Evolutionary conservation across 2,113 vertebrate genomes (phyloP), one percentile per base, ranked within the genome.

Genomic region (Galbula dea): DNA sequence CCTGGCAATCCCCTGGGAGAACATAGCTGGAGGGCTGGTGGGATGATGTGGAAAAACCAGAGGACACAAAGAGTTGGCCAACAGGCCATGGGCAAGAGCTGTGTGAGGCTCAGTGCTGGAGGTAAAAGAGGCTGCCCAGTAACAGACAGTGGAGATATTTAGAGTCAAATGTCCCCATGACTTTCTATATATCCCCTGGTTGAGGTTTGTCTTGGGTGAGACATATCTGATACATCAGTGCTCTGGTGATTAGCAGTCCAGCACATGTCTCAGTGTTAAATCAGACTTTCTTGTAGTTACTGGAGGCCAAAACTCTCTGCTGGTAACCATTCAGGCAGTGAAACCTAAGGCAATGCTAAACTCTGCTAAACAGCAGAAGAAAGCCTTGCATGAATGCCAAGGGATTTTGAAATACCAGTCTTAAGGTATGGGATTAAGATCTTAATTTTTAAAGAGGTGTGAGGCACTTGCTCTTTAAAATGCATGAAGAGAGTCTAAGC

Each of bases 31-130:
- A 77, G 45, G 86, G 57, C 46, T 32, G 63, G 21, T 30, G 41
- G 41, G 66, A 27, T 0, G 1, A 0, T 1, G 20, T 14, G 29
- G 79, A 55, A 22, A 80, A 69, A 51, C 0, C 58, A 74, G 37
- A 62, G 51, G 17, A 58, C 7, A 8, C 36, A 37, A 10, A 3
- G 46, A 16, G 29, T 21, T 65, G 75, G 59, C 48, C 79, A 90
- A 48, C 32, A 49, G 46, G 11, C 14, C n/a, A 48, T 72, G 59
- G 58, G 54, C 54, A 55, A 62, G 34, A 69, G 46, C 21, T 26
- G n/a, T 19, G 34, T 54, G 48, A 65, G n/a, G 32, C 24, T 67
- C 71, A n/a, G n/a, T 24, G 55, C 71, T 51, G 78, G 2, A 83
- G 55, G 62, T 15, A 34, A 52, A 48, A 69, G 39, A 88, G 22